Evolutionary conservation across 2,888 invertebrate genomes (phyloP), one percentile per base, ranked within the genome.

Genomic region (Acanthosepion pharaonis): DNA sequence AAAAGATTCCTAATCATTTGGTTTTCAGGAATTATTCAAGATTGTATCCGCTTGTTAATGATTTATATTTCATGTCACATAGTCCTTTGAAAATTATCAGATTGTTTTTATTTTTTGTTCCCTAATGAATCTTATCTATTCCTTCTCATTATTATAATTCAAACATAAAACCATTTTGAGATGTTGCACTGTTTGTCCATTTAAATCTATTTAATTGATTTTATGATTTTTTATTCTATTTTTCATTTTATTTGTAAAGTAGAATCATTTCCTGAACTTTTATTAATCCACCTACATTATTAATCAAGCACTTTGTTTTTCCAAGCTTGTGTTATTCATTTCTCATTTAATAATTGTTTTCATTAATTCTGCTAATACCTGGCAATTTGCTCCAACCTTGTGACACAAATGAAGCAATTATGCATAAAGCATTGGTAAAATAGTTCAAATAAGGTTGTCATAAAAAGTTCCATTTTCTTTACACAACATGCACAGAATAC

Each of bases 381-480:
- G 78, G 15, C 78, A 78, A 78, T 78, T 18, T 15, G n/a, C 5
- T 78, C 5, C 23, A 78, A 78, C n/a, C 78, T 78, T 78, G n/a
- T 78, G 23, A 59, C 59, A 59, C 23, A 78, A 33, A 15, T 78
- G n/a, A 78, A 78, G n/a, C 78, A 78, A n/a, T 78, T n/a, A 78
- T 9, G 78, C 78, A 78, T 78, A 15, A 78, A 33, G 78, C n/a
- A 78, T 78, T 78, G n/a, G 78, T 28, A 28, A 1, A 33, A 78
- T 33, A n/a, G n/a, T 78, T 78, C 33, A 78, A 78, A 78, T 78
- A 78, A 78, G n/a, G n/a, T 78, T 78, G 78, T n/a, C 78, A 78
- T 11, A 78, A 78, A 78, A 78, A 11, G 78, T n/a, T 64, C 64
- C 64, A 64, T 64, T 28, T n/a, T 78, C 78, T 78, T 78, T 78